Conservation (phyloP, 2,888 invertebrate species). For the Xylota segnis region DNA sequence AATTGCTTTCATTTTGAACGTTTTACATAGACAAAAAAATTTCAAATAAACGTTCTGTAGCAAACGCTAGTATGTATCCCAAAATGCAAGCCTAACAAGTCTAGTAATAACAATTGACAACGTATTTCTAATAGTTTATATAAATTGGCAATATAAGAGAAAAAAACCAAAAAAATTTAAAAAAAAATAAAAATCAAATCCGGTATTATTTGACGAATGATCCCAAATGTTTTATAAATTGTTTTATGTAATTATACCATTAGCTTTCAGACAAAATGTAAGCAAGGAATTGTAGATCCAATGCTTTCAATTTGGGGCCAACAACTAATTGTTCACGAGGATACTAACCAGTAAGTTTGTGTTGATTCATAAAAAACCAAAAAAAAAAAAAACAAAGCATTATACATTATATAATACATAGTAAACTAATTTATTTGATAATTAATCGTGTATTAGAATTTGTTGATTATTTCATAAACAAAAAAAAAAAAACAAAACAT, state of each 20-base stretch:
- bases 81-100: slow-evolving; percentile 69
- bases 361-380: slow-evolving; percentile 61
- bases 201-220: slow-evolving; percentile 73
- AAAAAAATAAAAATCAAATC: slow-evolving; percentile 28
- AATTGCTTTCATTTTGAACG: slow-evolving; percentile 56
- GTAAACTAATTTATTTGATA: slow-evolving; percentile 60
- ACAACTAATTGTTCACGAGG: slow-evolving; percentile 98
- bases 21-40: slow-evolving; percentile 28
- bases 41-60: slow-evolving; percentile 46
- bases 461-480: slow-evolving; percentile 70
- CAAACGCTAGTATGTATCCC: slow-evolving; percentile 62
- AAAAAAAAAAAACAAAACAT: slow-evolving; percentile 32
- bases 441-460: slow-evolving; percentile 70
- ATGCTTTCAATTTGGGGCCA: slow-evolving; percentile 99
- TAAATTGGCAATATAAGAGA: slow-evolving; percentile 42
- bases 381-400: slow-evolving; percentile 58
- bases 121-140: slow-evolving; percentile 32
- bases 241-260: slow-evolving; percentile 80
- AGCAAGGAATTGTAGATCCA: slow-evolving; percentile 99
- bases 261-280: slow-evolving; percentile 94
- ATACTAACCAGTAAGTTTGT: slow-evolving; percentile 96
- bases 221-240: slow-evolving; percentile 76
- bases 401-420: slow-evolving; percentile 66
- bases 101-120: slow-evolving; percentile 37
- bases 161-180: slow-evolving; percentile 20